Evolutionary conservation across 2,888 invertebrate species (phyloP), one percentile per base, ranked within the genome.

Genomic region (Nipponacmea schrenckii): DNA sequence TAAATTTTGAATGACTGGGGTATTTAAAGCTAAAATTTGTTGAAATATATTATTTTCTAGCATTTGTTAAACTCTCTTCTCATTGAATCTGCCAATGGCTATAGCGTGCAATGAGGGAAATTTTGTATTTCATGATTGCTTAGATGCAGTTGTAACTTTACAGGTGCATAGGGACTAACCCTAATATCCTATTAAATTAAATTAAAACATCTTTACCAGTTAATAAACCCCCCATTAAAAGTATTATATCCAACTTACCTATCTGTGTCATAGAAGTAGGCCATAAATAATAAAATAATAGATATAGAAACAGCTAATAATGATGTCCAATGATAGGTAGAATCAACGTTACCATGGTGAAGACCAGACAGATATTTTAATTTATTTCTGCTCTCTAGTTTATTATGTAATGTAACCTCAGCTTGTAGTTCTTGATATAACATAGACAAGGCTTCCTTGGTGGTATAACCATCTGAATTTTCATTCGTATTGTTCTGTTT

Each of bases 241-340:
- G 31, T 2, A 39, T 10, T 8, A 39, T n/a, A 68, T 62, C 12
- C 39, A 24, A 74, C 74, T 63, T 70, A 81, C 81, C 75, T 67
- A 17, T 75, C 67, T 45, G 71, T 48, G 46, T 71, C 64, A 62
- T 64, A 64, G 39, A 77, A 74, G 71, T 76, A 76, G 45, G 79
- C 77, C 15, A 76, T 65, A 24, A 79, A 44, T 8, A 80, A 64
- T 17, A 76, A 20, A 31, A 74, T 44, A n/a, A 75, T 71, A 24
- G 76, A 66, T 20, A 74, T 8, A 31, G 72, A 14, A 26, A 75
- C 24, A 12, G 78, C 48, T n/a, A 79, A 17, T 24, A 76, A 46
- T 24, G 78, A 79, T 17, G 81, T 80, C 80, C 82, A 83, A 62
- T 82, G 82, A 65, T 79, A 83, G 17, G 80, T 70, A 2, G 81